Evolutionary conservation across 2,888 invertebrate species (phyloP), one percentile per base, ranked within the genome.

Genomic region (Caenorhabditis virilis): DNA sequence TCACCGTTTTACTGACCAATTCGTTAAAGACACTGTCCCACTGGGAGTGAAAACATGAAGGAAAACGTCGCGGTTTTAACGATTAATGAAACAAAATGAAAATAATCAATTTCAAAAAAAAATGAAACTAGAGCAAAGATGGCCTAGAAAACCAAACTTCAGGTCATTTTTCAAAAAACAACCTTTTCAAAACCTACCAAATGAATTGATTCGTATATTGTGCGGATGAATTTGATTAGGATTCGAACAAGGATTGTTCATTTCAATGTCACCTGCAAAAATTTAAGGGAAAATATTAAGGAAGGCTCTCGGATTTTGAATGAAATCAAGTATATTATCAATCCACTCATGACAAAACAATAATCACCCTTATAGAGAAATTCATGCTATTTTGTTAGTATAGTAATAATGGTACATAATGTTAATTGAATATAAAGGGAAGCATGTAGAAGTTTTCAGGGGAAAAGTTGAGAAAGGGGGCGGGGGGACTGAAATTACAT

Each of bases 211-310:
- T 18, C 36, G 39, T 20, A 62, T 57, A 9, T 42, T 33, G 16
- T 63, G 63, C 7, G 63, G 63, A 46, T 63, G 63, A 5, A 63
- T 56, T 45, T 63, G 63, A 43, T 63, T 63, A 7, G 63, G 58
- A 30, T 57, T 53, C n/a, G 63, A 56, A 11, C 26, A 5, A 20
- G 16, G 22, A 18, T 50, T 56, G 27, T 62, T 62, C 60, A 54
- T 54, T 23, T 60, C 60, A 11, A 60, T 41, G 41, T 60, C 54
- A n/a, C 60, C 60, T 60, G 50, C 43, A 52, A 47, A 35, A 7
- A 42, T n/a, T n/a, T n/a, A n/a, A n/a, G n/a, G n/a, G n/a, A n/a
- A n/a, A n/a, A n/a, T n/a, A n/a, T n/a, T n/a, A n/a, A n/a, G 48
- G 22, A 50, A 50, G 38, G 6, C 2, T 38, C 38, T 38, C 20